phyloP scores from a whole-genome alignment of 30 jellyfish, hydroid and myxozoan species.

The Aurelia sp. region DNA sequence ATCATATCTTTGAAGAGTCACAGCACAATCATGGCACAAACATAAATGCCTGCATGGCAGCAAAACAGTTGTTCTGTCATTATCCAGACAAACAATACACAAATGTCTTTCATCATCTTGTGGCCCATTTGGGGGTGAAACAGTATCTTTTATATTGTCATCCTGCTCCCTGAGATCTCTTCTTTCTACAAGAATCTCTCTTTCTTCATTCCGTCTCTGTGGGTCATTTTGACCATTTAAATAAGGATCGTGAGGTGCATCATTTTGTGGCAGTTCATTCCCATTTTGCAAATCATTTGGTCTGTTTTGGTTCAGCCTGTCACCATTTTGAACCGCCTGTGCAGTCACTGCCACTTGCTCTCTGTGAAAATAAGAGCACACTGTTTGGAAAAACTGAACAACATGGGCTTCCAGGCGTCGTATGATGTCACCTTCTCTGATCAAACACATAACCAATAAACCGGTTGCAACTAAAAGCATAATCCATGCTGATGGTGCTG shows the following conservation, averaged over 20 bases:
- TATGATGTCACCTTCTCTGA: too few relatives aligned
- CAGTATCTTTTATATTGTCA: background rate
- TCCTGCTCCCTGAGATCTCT: conserved; percentile 1
- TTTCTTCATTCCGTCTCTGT: background rate
- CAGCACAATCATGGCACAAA: conserved; percentile 32
- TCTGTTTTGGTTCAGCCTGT: too few relatives aligned
- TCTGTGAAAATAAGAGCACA: too few relatives aligned
- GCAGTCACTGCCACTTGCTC: too few relatives aligned
- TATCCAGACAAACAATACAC: conserved; percentile 48
- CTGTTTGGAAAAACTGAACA: too few relatives aligned
- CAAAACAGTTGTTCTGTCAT: conserved; percentile 26
- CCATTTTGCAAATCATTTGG: too few relatives aligned
- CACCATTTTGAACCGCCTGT: too few relatives aligned
- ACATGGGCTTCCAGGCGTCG: too few relatives aligned
- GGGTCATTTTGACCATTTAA: too few relatives aligned
- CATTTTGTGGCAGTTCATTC: too few relatives aligned
- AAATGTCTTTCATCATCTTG: conserved; percentile 20
- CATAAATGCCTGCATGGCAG: conserved; percentile 58
- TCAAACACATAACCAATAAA: background rate
- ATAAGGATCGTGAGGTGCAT: too few relatives aligned
- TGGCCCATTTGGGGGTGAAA: background rate
- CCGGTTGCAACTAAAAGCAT: background rate
- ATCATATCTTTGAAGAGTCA: background rate
- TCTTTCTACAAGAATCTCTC: background rate
- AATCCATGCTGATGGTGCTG: background rate